Conservation (phyloP, 2,888 invertebrate genomes). For the Athalia circularis region DNA sequence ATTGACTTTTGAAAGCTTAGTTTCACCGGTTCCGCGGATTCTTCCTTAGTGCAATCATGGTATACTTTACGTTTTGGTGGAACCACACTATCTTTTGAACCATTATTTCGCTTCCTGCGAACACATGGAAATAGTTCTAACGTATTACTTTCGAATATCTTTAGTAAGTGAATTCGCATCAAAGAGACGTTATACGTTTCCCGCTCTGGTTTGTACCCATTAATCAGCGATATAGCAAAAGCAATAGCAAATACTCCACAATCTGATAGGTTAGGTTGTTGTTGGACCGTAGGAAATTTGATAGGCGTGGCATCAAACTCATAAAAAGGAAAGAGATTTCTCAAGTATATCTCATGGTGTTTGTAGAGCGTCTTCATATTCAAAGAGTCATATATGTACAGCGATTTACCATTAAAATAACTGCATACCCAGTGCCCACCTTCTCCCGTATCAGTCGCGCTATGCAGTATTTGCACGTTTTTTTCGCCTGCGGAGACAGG, state of each 20-base stretch:
- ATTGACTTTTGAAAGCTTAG: too few relatives aligned
- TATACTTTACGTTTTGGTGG: too few relatives aligned
- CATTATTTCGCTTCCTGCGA: too few relatives aligned
- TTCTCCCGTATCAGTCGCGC: slow-evolving; percentile 24
- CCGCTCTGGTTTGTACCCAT: slow-evolving; percentile 6
- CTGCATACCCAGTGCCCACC: slow-evolving; percentile 29
- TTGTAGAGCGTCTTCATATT: too few relatives aligned
- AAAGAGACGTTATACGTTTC: neutral
- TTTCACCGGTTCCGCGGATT: too few relatives aligned
- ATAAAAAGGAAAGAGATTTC: too few relatives aligned
- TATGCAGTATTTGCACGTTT: slow-evolving; percentile 52
- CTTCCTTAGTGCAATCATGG: too few relatives aligned
- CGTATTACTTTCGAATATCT: slow-evolving; percentile 3
- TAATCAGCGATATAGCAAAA: slow-evolving; percentile 10
- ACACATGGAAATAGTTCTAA: neutral
- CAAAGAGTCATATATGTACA: too few relatives aligned
- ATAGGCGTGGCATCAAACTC: too few relatives aligned
- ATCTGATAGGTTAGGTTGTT: slow-evolving; percentile 7
- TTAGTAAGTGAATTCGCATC: neutral
- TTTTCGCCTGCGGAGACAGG: slow-evolving; percentile 39
- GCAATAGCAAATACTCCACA: slow-evolving; percentile 43
- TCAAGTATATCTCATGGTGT: too few relatives aligned
- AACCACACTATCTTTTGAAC: too few relatives aligned
- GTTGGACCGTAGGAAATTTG: too few relatives aligned
- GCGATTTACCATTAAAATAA: neutral